Evolutionary conservation across 1,140 invertebrate genomes (phyloP), one percentile per base, ranked within the genome.

Genomic region (Agrilus planipennis): DNA sequence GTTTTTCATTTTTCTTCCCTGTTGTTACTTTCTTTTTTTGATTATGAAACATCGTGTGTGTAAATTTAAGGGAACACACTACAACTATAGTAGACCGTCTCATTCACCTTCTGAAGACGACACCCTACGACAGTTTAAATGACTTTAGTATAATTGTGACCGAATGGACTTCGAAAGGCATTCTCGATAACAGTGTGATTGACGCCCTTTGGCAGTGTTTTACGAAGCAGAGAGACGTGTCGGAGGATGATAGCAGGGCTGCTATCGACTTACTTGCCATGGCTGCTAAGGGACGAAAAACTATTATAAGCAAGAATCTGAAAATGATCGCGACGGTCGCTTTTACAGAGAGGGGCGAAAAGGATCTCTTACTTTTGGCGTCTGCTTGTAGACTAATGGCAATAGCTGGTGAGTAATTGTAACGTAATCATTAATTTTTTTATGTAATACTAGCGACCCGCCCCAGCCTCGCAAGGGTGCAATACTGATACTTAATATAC

Each of bases 191-290:
- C 37, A 42, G 37, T 20, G 43, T 62, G 10, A 55, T 60, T 23
- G 55, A 60, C 28, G 51, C 47, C 34, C 32, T 60, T 4, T 62
- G 57, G 55, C 44, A 58, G 25, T 54, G 49, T 35, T 52, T 52
- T 27, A 55, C 47, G 1, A 47, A 51, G 32, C 50, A 47, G 34
- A 19, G 38, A 2, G 19, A 42, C 29, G 43, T 54, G 9, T 39
- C 46, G 3, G 49, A 51, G 17, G 43, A 56, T 14, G 29, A 55
- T 9, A 34, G 42, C 10, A 37, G 45, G 4, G 49, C 46, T 2
- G 52, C 53, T 19, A 25, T 51, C 0, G 42, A 48, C 31, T 30
- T 62, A 11, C 44, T 62, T 9, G 32, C 47, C 9, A 54, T 60
- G 50, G 48, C 52, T 7, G 41, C 54, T 4, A 20, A 43, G 0